Base-by-base conservation (phyloP, 2,888 invertebrate species). In the Hylaea fasciaria region DNA sequence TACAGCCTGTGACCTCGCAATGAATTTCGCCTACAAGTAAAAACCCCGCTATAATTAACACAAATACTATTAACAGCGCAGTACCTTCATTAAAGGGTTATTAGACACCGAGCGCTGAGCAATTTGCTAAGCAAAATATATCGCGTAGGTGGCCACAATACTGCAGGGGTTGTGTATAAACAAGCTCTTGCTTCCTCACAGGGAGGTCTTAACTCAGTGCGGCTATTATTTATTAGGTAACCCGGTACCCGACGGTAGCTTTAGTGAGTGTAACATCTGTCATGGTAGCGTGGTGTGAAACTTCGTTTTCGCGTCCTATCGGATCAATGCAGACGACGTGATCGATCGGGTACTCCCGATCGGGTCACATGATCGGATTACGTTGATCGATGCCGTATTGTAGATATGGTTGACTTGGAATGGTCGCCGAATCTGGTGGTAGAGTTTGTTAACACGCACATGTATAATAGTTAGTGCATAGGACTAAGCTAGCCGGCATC, bases 81-180 rank as follows among this genome's bases (percentile, higher is more conserved):
- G 73, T 82, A 74, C 82, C 85, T 90, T 91, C 87, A 90, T 91
- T 91, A 91, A 89, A 85, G 86, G 87, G 88, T 90, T 90, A 90
- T 89, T 89, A 91, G 89, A 88, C 87, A 86, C 87, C 79, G 80
- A 83, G 84, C 85, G 79, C 85, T 83, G 81, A 87, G 85, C 88
- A 91, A 91, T 91, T 91, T 91, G 91, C 90, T 89, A 83, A 88
- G 88, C 86, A 87, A 89, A 91, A 91, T 88, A 85, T 90, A 89
- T 85, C 80, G 85, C 85, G 87, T 88, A 87, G 90, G 89, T 89
- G 89, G 80, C 85, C 87, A 87, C 85, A 85, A 86, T 86, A 87
- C 85, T 81, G 86, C 75, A 73, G 77, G 80, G 85, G 85, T 83
- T 81, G 73, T 78, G 80, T 78, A 81, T 91, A 91, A 91, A 91